Evolutionary conservation across 1,140 invertebrate species (phyloP).

Genomic region (Hylaeus anthracinus): DNA sequence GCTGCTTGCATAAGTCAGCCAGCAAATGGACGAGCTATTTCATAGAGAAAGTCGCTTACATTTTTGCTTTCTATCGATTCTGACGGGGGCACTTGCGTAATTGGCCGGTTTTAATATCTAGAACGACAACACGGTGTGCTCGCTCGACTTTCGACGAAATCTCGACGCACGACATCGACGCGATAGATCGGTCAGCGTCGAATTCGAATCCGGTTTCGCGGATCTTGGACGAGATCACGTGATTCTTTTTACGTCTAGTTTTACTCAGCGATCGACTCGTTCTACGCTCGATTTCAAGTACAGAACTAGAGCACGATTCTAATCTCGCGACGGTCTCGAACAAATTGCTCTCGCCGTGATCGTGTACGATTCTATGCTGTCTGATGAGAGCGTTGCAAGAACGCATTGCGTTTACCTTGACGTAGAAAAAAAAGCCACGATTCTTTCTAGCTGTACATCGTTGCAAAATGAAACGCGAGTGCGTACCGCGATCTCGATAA

Average conservation of each 20-base stretch:
- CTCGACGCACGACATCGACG: background rate
- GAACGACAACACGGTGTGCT: constrained; percentile 52
- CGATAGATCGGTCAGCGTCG: background rate
- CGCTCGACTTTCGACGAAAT: constrained; percentile 43
- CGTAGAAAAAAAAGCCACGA: background rate
- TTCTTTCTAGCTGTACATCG: background rate
- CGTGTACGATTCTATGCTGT: background rate
- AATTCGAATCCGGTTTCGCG: background rate
- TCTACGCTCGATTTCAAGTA: background rate
- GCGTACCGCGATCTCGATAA: too few relatives aligned
- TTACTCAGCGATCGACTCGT: background rate
- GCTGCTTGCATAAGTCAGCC: constrained; percentile 75
- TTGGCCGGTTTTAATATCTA: constrained; percentile 64
- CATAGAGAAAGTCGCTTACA: constrained; percentile 80
- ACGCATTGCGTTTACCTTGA: background rate
- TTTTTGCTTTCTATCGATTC: constrained; percentile 79
- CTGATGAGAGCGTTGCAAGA: background rate
- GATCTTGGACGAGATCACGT: background rate
- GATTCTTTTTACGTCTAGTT: background rate
- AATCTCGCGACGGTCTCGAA: background rate
- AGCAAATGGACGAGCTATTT: constrained; percentile 75
- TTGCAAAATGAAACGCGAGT: background rate
- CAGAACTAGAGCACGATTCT: background rate
- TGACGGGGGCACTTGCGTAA: constrained; percentile 62
- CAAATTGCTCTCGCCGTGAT: background rate